Conservation (phyloP, 2,797 vertebrate species). For the Hemibagrus guttatus region DNA sequence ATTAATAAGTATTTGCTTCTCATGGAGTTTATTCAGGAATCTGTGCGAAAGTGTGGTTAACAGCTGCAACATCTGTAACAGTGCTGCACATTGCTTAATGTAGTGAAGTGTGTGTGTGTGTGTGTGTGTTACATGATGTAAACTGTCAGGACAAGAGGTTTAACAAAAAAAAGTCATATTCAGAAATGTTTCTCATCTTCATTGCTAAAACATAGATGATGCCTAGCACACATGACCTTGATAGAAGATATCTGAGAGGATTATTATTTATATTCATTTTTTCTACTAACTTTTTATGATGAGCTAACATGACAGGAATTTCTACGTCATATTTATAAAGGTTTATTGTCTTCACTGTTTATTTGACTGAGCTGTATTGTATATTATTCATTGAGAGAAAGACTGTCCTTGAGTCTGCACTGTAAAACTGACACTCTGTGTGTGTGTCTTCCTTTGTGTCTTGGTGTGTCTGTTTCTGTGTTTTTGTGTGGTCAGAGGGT, state of each 20-base stretch:
- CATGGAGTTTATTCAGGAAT: background rate
- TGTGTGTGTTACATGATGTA: too few relatives aligned
- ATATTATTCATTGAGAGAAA: background rate
- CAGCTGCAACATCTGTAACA: background rate
- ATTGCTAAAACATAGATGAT: background rate
- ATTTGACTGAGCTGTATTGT: background rate
- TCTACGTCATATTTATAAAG: background rate
- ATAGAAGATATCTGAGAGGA: background rate
- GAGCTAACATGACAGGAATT: background rate
- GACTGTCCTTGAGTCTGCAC: background rate
- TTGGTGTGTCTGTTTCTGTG: background rate
- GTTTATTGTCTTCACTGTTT: background rate
- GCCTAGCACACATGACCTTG: background rate
- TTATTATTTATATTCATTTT: background rate
- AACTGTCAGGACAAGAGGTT: background rate
- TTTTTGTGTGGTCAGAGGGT: conserved; percentile 80
- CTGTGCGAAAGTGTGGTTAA: background rate
- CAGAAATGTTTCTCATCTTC: background rate
- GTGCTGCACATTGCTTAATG: background rate
- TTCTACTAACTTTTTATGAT: background rate
- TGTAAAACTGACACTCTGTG: background rate
- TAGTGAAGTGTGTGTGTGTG: background rate
- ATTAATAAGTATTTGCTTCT: background rate
- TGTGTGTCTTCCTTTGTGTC: background rate
- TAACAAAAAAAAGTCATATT: background rate